Base-by-base conservation (phyloP, 2,113 vertebrate genomes). In the Macheiramphus alcinus region DNA sequence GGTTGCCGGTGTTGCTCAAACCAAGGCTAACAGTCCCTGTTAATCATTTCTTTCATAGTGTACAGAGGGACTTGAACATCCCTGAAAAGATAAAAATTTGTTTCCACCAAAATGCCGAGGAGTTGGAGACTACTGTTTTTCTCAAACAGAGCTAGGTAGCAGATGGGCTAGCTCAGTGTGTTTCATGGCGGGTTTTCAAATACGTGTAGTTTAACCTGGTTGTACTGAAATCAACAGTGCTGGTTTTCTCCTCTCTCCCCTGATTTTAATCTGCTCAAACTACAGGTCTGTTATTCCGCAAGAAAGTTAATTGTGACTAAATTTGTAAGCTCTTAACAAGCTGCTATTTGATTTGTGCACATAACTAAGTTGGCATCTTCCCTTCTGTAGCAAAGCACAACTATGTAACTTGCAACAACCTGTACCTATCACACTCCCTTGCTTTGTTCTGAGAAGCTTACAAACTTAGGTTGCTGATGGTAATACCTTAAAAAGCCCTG, bases 191-290 rank as follows among this genome's bases (percentile, higher is more conserved):
- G 31, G 26, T 31, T 61, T 94, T 79, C 42, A 23, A n/a, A 29
- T 20, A 34, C 1, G 9, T 13, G 16, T 68, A 18, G 25, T 56
- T 56, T 32, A 65, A 72, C 43, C 22, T 87, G 61, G 7, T 53
- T 73, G n/a, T 8, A 68, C 4, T 3, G 0, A 61, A 86, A 48
- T 34, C 20, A 52, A 0, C 2, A 0, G 10, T 83, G 36, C 43
- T 55, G 3, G 5, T 88, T 71, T 58, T 80, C 36, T 76, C 40
- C 18, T 23, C 48, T 38, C 10, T 26, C 12, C 9, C 4, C 21
- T 7, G 2, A 34, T 52, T 84, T 53, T 34, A 59, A 40, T 75
- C 32, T 75, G 13, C 32, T 59, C 13, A 58, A 84, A 50, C 32
- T 22, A 22, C 4, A 76, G 29, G 18, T 40, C 72, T 66, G 5